Conservation (phyloP, 2,113 vertebrate species). For the Thunnus thynnus region DNA sequence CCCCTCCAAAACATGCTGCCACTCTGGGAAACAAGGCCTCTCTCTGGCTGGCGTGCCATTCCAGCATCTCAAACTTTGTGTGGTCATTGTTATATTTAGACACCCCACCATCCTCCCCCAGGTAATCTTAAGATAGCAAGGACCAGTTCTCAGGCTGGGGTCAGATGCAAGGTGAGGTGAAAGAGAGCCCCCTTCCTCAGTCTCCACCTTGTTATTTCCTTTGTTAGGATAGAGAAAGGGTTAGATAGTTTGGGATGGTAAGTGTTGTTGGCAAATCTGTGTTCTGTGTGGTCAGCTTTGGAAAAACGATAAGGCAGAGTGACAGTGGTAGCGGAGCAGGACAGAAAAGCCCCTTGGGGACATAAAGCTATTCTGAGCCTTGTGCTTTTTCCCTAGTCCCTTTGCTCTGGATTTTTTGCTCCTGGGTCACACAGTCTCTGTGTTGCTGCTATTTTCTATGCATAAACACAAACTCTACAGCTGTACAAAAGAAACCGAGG, state of each 20-base stretch:
- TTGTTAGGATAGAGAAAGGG: conserved; percentile 34
- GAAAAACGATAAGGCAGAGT: conserved; percentile 41
- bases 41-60: conserved; percentile 1
- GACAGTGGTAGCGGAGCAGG: conserved; percentile 28
- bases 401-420: conserved; percentile 48
- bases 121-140: conserved; percentile 29
- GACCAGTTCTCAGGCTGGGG: conserved; percentile 51
- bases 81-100: conserved; percentile 76
- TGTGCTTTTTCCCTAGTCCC: conserved; percentile 56
- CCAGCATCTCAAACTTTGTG: conserved; percentile 45
- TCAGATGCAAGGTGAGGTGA: conserved; percentile 22
- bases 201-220: conserved; percentile 48
- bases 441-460: conserved; percentile 62
- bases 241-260: not conserved
- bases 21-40: conserved; percentile 62
- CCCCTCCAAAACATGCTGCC: conserved; percentile 46
- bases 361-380: conserved; percentile 65
- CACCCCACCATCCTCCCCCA: not conserved
- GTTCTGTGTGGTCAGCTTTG: conserved; percentile 35
- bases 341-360: conserved; percentile 62
- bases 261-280: conserved; percentile 14
- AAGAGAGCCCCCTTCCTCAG: conserved; percentile 22
- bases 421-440: conserved; percentile 56
- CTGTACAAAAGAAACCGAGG: conserved; percentile 30
- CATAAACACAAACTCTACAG: conserved; percentile 47